Base-by-base conservation (phyloP, 2,888 invertebrate genomes). In the Polyploca ridens region DNA sequence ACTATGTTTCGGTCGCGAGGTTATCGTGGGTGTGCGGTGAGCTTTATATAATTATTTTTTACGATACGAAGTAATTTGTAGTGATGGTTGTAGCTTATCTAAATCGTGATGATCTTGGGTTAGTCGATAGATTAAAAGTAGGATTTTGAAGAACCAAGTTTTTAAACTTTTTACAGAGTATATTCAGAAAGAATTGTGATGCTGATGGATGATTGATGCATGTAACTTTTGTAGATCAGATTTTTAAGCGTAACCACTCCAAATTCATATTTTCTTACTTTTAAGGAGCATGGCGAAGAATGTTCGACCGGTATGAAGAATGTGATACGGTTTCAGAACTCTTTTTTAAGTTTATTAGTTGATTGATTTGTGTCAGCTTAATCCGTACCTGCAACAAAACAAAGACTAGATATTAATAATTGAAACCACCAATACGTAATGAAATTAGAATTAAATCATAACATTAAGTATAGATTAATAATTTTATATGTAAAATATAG, bases 331-430 rank as follows among this genome's bases (percentile, higher is more conserved):
- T 14, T 14, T 3, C 4, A 3, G 38, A 38, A 10, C 38, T 38
- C 38, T 38, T 44, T 14, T 44, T 5, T 3, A 13, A 14, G 3
- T 44, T 14, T 44, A 5, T 14, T 5, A 14, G 14, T 44, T 44
- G 14, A 44, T 44, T 44, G 1, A 49, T 49, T 16, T 16, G 16
- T 16, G n/a, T 49, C 49, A 16, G 16, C 65, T 66, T 66, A 64
- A 27, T 58, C 64, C 73, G 44, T 75, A 82, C 82, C 82, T 82
- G 67, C 33, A 83, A 81, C 71, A 79, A 76, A 62, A 63, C 16
- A 49, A 63, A 63, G 65, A 64, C 10, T 41, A 35, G 27, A 44
- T 38, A 33, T 54, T 3, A 66, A 60, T 63, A 38, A 64, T 13
- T 57, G 16, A 41, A 16, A 38, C 11, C 11, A 33, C 4, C 2